These are phyloP conservation scores for Virgularia gustaviana DNA, from an alignment of 92 coral and sea anemone species.

Conservation along the genomic window DNA sequence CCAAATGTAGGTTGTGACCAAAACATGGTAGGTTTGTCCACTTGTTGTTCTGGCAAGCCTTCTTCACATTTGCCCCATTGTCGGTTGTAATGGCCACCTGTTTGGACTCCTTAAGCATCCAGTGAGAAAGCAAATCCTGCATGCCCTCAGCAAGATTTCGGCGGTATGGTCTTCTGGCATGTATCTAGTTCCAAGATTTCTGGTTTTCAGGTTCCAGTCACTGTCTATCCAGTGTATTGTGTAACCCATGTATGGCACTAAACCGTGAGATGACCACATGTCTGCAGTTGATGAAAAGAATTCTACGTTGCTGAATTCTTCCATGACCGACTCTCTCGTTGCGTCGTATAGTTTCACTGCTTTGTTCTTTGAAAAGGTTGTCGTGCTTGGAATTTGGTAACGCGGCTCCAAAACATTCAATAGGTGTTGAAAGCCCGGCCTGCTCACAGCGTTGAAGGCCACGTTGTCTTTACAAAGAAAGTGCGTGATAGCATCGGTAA, in stretches of 20 bases:
- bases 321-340: neutral
- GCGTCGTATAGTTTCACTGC: slow-evolving; percentile 15
- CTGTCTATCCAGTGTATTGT: slow-evolving; percentile 19
- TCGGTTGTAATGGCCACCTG: slow-evolving; percentile 14
- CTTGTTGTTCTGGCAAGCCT: neutral
- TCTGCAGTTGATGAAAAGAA: neutral
- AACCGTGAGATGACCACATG: slow-evolving; percentile 16
- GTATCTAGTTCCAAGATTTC: slow-evolving; percentile 17
- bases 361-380: neutral
- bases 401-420: neutral
- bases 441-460: neutral
- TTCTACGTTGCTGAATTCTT: neutral
- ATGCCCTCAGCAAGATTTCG: neutral
- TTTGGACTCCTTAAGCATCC: slow-evolving; percentile 1
- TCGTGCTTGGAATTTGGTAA: neutral
- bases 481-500: neutral
- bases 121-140: slow-evolving; percentile 8
- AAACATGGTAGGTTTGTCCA: slow-evolving; percentile 15
- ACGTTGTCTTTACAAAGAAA: neutral
- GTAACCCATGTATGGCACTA: slow-evolving; percentile 1
- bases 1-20: slow-evolving; percentile 15
- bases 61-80: slow-evolving; percentile 7
- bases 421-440: slow-evolving; percentile 1
- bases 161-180: slow-evolving; percentile 19
- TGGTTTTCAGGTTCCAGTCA: slow-evolving; percentile 4